Percentiles rank a stretch among this genome's conserved stretches.
Evolutionary conservation across 92 coral and sea anemone species (phyloP).

Genomic region (Montipora capitata): DNA sequence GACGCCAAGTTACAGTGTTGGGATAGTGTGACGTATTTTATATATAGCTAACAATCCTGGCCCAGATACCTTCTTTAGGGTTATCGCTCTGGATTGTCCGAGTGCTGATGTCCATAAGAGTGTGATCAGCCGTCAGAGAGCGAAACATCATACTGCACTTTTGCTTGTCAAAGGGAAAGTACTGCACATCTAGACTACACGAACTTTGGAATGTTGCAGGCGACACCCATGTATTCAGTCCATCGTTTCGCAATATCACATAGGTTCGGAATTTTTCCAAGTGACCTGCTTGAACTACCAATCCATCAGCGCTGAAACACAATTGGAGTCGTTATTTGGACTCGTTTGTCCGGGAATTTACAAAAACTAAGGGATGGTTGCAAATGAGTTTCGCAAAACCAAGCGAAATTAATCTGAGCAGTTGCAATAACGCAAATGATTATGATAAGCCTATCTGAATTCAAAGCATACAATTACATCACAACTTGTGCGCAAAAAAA

Average conservation of each 20-base stretch:
- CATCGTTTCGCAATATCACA: constrained; percentile 45
- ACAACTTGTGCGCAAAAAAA: no score
- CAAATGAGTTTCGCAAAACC: no score
- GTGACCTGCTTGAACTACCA: constrained; percentile 66
- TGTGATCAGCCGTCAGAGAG: constrained; percentile 58
- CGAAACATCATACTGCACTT: constrained; percentile 67
- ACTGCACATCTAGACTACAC: constrained; percentile 59
- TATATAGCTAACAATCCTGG: no score
- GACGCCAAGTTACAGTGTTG: no score
- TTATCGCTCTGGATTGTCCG: constrained; percentile 10
- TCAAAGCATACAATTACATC: no score
- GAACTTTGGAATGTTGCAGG: constrained; percentile 78
- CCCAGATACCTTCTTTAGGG: constrained; percentile 18
- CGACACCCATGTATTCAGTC: constrained; percentile 66
- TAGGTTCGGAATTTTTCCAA: constrained; percentile 60
- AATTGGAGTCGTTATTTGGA: background rate
- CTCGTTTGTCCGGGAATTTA: no score
- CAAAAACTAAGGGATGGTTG: no score
- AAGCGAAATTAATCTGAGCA: no score
- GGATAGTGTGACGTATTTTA: no score
- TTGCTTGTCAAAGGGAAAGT: constrained; percentile 76
- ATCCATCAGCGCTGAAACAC: constrained; percentile 37
- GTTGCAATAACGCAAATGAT: no score
- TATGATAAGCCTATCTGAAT: no score
- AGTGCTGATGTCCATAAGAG: constrained; percentile 6